Base-by-base conservation (phyloP, 2,113 vertebrate genomes). In the Anguilla rostrata region DNA sequence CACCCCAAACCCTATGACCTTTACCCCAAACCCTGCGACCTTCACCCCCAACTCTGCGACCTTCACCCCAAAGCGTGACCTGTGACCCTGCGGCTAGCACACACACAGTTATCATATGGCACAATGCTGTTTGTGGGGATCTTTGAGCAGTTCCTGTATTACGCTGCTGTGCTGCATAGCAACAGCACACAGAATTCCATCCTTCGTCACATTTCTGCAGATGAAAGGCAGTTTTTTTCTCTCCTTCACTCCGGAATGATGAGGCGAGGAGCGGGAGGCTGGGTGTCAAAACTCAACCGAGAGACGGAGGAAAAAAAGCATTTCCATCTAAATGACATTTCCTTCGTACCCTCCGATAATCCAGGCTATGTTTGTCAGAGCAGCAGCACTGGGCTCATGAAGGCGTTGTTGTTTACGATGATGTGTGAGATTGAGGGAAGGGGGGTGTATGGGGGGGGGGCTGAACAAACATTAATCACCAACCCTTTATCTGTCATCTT, bases 251-350 rank as follows among this genome's bases (percentile, higher is more conserved):
- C 26, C 3, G 79, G 46, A 49, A n/a, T 49, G 26, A 46, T 14
- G 46, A 82, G 81, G 16, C 12, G 81, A 82, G 46, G 11, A 82
- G 46, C 20, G 22, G 81, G 41, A 1, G 41, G 41, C 81, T 60
- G 53, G 56, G 12, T 83, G 22, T 39, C 49, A 29, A 34, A 83
- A 16, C n/a, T n/a, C 46, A 83, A 12, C 18, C 29, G 8, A 66
- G 60, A 66, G 49, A 53, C 49, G 60, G 18, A 66, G 29, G 57
- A 46, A 82, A 53, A 56, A 53, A 82, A 5, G 49, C n/a, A 83
- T 83, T 83, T 83, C 46, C 53, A 83, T 83, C 29, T 83, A 83
- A 83, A 83, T 83, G 49, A 83, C 56, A 39, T 83, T 60, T 60
- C 71, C 34, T 39, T 2, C 82, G 49, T 29, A 83, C 53, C 12